Evolutionary conservation across 2,797 vertebrate genomes (phyloP), one percentile per base, ranked within the genome.

Genomic region (Phrynocephalus vlangalii): DNA sequence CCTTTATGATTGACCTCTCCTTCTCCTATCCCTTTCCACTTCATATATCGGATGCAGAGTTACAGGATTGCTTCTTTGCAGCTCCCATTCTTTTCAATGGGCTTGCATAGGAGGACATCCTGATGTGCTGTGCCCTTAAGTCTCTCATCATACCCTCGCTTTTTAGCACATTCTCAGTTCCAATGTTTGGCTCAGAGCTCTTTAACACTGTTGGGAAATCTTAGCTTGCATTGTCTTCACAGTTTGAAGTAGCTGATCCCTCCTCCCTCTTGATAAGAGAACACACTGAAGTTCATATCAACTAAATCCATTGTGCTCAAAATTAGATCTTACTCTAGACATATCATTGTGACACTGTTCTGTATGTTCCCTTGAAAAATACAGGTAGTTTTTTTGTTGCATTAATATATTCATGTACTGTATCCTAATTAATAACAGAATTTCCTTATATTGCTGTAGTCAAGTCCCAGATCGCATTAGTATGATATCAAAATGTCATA

Each of bases 171-270:
- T 96, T 85, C 96, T 93, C 84, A 70, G 86, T 90, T 96, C 96
- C 95, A 86, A 94, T 90, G 3, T 83, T 88, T 94, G 94, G 96
- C 96, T 96, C 95, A 95, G 86, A 90, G 92, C 85, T 94, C 94
- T 90, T 52, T 63, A 90, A 93, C 86, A 92, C 90, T 93, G 89
- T 92, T 90, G 95, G 94, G 93, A 90, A 93, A 93, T 92, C 87
- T 88, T 89, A 91, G 91, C 85, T 86, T 88, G 91, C 90, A 80
- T 95, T 85, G 13, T 95, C 95, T 97, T 97, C 96, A 97, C 97
- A 97, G 96, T 96, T 95, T 94, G 94, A 94, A 83, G 94, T 83
- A 92, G 94, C 93, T 67, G 85, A 72, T 84, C 24, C 87, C 76
- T 52, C 91, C 92, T 52, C 91, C 92, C 86, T 33, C 89, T 70